Evolutionary conservation across 2,888 invertebrate genomes (phyloP), one percentile per base, ranked within the genome.

Genomic region (Dastarcus helophoroides): DNA sequence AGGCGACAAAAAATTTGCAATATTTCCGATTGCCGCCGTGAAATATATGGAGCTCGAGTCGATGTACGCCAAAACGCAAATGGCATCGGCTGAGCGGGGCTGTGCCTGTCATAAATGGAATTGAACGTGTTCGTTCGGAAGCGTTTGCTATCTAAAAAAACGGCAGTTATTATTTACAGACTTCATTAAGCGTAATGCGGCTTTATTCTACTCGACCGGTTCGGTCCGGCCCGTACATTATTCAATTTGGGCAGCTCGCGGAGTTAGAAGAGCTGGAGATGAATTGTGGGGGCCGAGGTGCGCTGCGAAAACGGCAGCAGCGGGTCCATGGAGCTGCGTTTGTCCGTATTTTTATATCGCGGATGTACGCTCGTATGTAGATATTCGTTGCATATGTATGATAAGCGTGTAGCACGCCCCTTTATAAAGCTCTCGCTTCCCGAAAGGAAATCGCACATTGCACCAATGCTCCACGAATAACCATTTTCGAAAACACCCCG

Each of bases 311-410:
- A 17, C 14, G 19, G 10, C 16, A n/a, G 16, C 7, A 12, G 13
- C 10, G 7, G 28, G 19, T 11, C 11, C 10, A 17, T 15, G n/a
- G 25, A 19, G 19, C 14, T 9, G 13, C 29, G 22, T 14, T 14
- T n/a, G 28, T 31, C 44, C 39, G 48, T 53, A 54, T 54, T 56
- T 54, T 54, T 53, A 53, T 53, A 54, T 54, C 50, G 50, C 45
- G 50, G 47, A 48, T 51, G 50, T 54, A 50, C 50, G 48, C 50
- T 50, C 51, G 51, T 53, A 53, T 53, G 53, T 54, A 54, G 53
- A 55, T 56, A 56, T 51, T 52, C 54, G 53, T 58, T 56, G 56
- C 58, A 58, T 57, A 58, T 57, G 55, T 53, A 56, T 57, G 58
- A 57, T 57, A 56, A 56, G 56, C 58, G 52, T 44, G 37, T 42